phyloP scores from a whole-genome alignment of 2,888 invertebrate genomes.

The Aphidoletes aphidimyza region DNA sequence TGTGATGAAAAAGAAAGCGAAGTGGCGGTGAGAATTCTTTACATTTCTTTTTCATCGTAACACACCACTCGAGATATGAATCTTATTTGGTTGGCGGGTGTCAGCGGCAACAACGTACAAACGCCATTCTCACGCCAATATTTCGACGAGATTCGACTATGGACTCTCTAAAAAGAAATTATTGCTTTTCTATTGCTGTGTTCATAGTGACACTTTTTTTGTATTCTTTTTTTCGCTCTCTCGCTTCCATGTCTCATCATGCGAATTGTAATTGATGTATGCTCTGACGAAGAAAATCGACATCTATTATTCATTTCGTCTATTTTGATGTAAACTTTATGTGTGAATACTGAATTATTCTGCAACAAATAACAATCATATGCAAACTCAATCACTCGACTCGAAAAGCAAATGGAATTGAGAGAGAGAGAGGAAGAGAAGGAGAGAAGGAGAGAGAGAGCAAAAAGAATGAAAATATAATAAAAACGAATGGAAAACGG shows the following conservation, averaged over 20 bases:
- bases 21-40: conserved; percentile 1
- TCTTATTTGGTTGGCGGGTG: neutral
- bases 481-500: no score
- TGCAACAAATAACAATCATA: neutral
- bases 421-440: neutral
- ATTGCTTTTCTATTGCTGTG: conserved; percentile 36
- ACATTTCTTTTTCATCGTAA: neutral
- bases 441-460: neutral
- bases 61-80: neutral
- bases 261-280: neutral
- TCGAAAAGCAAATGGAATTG: neutral
- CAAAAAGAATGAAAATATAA: no score
- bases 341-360: neutral
- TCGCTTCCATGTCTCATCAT: conserved; percentile 43
- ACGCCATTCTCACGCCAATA: neutral
- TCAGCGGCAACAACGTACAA: no score
- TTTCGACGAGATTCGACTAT: neutral
- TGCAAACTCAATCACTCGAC: neutral
- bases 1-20: neutral
- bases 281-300: conserved; percentile 11
- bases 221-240: no score
- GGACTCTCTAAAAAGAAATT: neutral
- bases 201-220: conserved; percentile 26
- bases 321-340: conserved; percentile 12
- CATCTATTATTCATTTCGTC: conserved; percentile 47